Evolutionary conservation across 2,797 vertebrate genomes (phyloP).

Genomic region (Melanotaenia trifasciata): DNA sequence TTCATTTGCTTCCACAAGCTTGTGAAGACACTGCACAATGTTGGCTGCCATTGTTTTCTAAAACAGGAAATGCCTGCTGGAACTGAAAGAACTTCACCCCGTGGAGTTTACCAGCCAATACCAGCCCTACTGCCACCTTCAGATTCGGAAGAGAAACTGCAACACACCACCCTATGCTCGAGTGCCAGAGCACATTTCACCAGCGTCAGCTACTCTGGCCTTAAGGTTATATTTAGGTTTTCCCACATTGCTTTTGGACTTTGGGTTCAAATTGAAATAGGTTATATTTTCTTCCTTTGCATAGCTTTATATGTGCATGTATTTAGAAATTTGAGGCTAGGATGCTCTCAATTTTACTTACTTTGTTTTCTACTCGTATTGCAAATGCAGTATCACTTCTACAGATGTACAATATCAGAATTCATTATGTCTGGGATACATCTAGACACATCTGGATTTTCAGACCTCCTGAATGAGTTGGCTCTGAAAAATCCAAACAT

Average conservation of each 20-base stretch:
- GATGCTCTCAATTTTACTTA: not conserved
- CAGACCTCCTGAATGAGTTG: not conserved
- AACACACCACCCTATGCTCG: no score
- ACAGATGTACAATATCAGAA: not conserved
- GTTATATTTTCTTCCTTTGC: not conserved
- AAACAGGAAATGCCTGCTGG: no score
- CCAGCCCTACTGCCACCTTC: no score
- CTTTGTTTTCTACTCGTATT: not conserved
- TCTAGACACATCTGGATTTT: not conserved
- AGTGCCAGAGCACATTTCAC: no score
- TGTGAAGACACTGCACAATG: no score
- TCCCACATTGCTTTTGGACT: not conserved
- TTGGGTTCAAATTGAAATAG: not conserved
- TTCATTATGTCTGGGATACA: not conserved
- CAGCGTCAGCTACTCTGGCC: no score
- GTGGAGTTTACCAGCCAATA: no score
- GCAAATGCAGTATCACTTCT: not conserved
- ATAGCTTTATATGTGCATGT: not conserved
- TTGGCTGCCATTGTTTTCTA: no score
- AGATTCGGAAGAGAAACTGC: no score
- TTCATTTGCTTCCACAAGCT: no score
- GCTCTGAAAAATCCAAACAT: slow-evolving; percentile 9
- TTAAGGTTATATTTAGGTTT: no score
- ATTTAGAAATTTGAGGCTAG: not conserved
- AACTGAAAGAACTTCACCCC: no score